A percentile compares a stretch with the other conserved stretches of the same genome.
phyloP scores from a whole-genome alignment of 2,888 invertebrate species.

The Thera obeliscata region DNA sequence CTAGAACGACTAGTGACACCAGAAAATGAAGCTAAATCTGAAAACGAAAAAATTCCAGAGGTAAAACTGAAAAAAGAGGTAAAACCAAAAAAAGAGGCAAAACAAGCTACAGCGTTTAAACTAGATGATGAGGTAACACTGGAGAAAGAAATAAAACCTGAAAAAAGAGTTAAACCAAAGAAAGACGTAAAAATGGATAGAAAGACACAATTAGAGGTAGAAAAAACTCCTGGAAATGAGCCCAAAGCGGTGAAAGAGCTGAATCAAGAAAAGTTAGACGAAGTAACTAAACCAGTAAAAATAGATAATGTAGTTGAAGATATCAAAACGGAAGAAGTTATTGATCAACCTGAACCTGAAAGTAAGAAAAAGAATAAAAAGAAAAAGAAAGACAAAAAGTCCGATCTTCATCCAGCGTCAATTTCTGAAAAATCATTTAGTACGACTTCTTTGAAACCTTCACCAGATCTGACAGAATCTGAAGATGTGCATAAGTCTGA shows the following conservation, averaged over 20 bases:
- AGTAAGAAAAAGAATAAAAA: constrained; percentile 66
- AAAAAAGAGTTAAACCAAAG: neutral
- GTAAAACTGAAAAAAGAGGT: neutral
- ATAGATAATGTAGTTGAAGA: constrained; percentile 1
- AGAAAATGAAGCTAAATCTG: neutral
- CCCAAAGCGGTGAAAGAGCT: neutral
- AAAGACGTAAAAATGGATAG: neutral
- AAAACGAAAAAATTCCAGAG: neutral
- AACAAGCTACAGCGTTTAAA: constrained; percentile 1
- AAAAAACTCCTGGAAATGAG: neutral
- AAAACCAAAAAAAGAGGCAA: neutral
- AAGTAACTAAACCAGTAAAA: neutral
- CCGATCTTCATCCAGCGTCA: constrained; percentile 36
- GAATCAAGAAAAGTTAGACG: neutral
- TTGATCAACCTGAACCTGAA: constrained; percentile 43
- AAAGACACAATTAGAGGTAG: neutral
- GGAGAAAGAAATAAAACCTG: neutral
- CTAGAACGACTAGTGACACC: neutral
- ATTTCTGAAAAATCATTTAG: constrained; percentile 43
- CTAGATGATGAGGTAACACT: neutral
- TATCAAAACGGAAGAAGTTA: constrained; percentile 20
- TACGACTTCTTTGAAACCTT: constrained; percentile 36
- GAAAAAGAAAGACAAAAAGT: constrained; percentile 66
- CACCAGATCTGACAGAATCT: constrained; percentile 38
- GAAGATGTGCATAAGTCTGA: constrained; percentile 25